These are phyloP conservation scores for Ctenomys sociabilis DNA, from an alignment of 2,113 vertebrate species.

Conservation along the genomic window DNA sequence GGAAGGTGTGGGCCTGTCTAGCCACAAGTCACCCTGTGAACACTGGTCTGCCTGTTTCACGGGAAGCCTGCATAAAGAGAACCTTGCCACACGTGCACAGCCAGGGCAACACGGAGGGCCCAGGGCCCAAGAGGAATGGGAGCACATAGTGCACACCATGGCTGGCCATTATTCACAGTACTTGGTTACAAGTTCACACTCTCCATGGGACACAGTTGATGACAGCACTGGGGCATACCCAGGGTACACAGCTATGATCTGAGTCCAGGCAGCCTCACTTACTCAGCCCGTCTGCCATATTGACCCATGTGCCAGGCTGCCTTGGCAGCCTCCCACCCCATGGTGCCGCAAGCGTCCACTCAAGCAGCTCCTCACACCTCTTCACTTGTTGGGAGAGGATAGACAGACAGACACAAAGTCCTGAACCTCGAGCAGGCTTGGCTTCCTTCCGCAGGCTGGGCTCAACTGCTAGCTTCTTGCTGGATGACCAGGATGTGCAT, in stretches of 20 bases:
- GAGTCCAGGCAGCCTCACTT: background rate
- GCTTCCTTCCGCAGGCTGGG: slow-evolving; percentile 26
- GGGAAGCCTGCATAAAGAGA: background rate
- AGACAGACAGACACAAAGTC: background rate
- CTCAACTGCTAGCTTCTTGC: background rate
- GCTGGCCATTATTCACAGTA: background rate
- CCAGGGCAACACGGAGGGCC: background rate
- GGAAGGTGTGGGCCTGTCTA: background rate
- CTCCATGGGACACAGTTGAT: background rate
- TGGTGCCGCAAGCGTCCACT: background rate
- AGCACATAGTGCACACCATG: background rate
- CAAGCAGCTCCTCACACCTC: background rate
- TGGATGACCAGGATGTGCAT: background rate
- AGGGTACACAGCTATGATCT: background rate
- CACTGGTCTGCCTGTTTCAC: background rate
- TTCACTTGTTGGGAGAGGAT: background rate
- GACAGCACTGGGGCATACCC: background rate
- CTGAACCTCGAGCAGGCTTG: background rate
- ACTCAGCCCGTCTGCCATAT: background rate
- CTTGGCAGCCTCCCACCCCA: background rate
- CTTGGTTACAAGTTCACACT: background rate
- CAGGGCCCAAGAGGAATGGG: background rate
- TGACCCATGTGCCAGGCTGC: background rate
- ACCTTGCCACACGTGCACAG: background rate
- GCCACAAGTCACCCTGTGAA: background rate